phyloP scores from a whole-genome alignment of 1,140 invertebrate species.

The Drosophila ambigua region DNA sequence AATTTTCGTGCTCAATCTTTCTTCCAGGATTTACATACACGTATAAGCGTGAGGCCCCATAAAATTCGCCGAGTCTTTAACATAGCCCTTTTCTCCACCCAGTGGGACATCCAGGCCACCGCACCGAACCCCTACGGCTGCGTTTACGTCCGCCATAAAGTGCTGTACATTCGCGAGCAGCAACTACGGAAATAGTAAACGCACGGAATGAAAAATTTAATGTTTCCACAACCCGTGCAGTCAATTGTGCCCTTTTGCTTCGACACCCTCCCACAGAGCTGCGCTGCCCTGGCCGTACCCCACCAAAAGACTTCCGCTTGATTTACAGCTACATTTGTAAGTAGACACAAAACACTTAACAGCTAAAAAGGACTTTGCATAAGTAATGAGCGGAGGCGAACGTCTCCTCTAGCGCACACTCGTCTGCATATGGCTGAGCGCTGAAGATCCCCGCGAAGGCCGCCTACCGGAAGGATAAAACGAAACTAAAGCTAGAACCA shows the following conservation, averaged over 20 bases:
- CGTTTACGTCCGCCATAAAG: constrained; percentile 9
- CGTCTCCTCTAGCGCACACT: constrained; percentile 32
- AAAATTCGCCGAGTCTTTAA: neutral
- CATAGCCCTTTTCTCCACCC: neutral
- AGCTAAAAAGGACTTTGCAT: constrained; percentile 80
- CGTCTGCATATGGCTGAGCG: constrained; percentile 17
- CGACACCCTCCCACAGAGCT: neutral
- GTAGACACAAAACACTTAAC: constrained; percentile 77
- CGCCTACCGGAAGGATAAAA: constrained; percentile 1
- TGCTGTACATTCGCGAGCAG: constrained; percentile 7
- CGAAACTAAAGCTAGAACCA: constrained; percentile 15
- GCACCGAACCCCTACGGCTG: too few relatives aligned
- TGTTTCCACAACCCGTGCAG: constrained; percentile 44
- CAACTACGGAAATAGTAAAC: constrained; percentile 37
- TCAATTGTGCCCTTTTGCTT: constrained; percentile 43
- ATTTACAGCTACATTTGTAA: constrained; percentile 77
- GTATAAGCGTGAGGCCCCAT: neutral
- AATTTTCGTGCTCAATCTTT: constrained; percentile 23
- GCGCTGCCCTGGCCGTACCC: neutral
- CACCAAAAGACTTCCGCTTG: constrained; percentile 46
- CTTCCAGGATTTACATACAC: constrained; percentile 29
- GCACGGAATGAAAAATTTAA: constrained; percentile 52
- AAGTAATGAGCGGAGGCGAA: constrained; percentile 56
- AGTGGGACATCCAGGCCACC: too few relatives aligned
- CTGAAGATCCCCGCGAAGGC: constrained; percentile 37